These are phyloP conservation scores for Misgurnus anguillicaudatus DNA, from an alignment of 2,113 vertebrate genomes.

Conservation along the genomic window DNA sequence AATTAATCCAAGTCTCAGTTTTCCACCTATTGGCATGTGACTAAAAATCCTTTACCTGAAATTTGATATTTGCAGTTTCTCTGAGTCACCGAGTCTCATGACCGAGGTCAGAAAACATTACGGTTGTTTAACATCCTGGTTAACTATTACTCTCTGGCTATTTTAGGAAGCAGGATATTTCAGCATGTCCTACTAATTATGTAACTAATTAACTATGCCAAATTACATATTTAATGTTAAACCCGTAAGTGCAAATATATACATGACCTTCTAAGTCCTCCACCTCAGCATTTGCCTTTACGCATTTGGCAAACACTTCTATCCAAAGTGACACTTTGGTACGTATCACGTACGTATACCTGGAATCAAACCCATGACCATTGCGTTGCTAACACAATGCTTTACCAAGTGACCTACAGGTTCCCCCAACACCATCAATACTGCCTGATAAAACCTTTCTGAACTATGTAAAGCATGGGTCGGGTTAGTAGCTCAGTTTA, in stretches of 20 bases:
- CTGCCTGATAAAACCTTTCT: too few species aligned
- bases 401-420: too few species aligned
- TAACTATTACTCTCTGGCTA: background rate
- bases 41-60: background rate
- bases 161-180: background rate
- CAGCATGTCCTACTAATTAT: background rate
- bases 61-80: background rate
- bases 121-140: slow-evolving; percentile 35
- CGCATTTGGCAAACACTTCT: too few species aligned
- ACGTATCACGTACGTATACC: too few species aligned
- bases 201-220: background rate
- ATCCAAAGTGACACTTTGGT: too few species aligned
- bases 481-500: too few species aligned
- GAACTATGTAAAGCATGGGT: too few species aligned
- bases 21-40: background rate
- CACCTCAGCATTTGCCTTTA: too few species aligned
- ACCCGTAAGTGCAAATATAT: background rate
- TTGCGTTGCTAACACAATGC: too few species aligned
- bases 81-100: background rate
- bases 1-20: background rate
- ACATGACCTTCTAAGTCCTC: too few species aligned
- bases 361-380: too few species aligned
- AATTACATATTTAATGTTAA: background rate
- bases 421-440: too few species aligned
- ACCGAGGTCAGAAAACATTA: slow-evolving; percentile 9